phyloP scores from a whole-genome alignment of 2,888 invertebrate genomes.

The Hecatera dysodea region DNA sequence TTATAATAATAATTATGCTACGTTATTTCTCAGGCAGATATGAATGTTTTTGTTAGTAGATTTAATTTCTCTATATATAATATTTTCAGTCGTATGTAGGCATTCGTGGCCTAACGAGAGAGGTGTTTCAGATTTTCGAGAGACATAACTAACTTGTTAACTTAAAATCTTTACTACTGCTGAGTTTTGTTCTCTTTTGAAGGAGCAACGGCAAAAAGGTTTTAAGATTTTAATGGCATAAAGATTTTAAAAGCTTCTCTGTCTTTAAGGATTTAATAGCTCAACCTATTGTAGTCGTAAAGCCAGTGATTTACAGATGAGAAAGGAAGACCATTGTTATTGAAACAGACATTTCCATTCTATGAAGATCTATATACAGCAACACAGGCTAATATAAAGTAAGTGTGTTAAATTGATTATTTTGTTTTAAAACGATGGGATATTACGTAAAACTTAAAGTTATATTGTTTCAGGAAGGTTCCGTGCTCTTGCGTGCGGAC shows the following conservation, averaged over 20 bases:
- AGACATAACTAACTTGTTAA: background rate
- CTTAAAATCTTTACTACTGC: too few species aligned
- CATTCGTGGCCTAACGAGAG: background rate
- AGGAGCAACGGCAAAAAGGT: background rate
- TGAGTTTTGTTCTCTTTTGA: background rate
- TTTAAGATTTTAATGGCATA: constrained; percentile 44
- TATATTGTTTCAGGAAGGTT: constrained; percentile 33
- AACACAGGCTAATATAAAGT: background rate
- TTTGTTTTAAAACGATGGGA: background rate
- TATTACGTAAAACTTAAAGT: background rate
- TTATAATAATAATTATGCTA: background rate
- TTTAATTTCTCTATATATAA: background rate
- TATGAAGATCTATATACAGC: background rate
- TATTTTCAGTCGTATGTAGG: background rate
- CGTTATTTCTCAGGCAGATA: background rate
- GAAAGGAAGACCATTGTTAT: constrained; percentile 20
- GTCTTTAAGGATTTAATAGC: constrained; percentile 53
- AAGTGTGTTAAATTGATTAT: background rate
- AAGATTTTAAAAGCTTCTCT: constrained; percentile 43
- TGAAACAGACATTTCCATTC: constrained; percentile 2
- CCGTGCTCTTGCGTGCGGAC: constrained; percentile 9
- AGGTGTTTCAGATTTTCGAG: background rate
- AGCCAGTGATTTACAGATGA: constrained; percentile 1
- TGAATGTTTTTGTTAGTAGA: background rate
- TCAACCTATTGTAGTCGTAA: constrained; percentile 38